Percentiles rank a stretch among this genome's conserved stretches.
phyloP scores from a whole-genome alignment of 2,888 invertebrate genomes.

The Luperina nickerlii region DNA sequence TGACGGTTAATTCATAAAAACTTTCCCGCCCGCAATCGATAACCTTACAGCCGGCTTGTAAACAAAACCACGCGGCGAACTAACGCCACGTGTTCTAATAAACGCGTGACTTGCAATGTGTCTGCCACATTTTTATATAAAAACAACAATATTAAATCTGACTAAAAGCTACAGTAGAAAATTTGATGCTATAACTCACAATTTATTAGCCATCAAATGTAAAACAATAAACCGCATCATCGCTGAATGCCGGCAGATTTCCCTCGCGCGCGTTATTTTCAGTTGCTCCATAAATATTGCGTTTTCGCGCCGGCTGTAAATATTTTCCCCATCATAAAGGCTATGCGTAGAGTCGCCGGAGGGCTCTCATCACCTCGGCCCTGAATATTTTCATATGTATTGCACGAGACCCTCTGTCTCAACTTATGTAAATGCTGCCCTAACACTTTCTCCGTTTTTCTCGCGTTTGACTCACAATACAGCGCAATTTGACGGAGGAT shows the following conservation, averaged over 20 bases:
- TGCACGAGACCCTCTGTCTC: conserved; percentile 87
- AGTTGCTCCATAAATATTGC: conserved; percentile 84
- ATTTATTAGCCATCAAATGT: conserved; percentile 76
- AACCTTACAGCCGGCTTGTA: conserved; percentile 82
- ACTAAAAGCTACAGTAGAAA: conserved; percentile 45
- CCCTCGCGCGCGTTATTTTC: conserved; percentile 77
- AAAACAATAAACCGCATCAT: conserved; percentile 82
- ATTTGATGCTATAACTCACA: conserved; percentile 72
- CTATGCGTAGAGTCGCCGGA: conserved; percentile 84
- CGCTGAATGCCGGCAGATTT: conserved; percentile 67
- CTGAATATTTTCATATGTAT: conserved; percentile 88
- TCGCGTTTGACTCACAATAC: conserved; percentile 88
- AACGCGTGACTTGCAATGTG: conserved; percentile 17
- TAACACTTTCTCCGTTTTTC: conserved; percentile 89
- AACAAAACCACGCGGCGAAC: conserved; percentile 77
- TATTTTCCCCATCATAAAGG: conserved; percentile 87
- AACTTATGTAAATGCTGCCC: conserved; percentile 89
- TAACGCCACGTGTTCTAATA: conserved; percentile 33
- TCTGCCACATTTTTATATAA: conserved; percentile 29
- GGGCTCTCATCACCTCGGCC: conserved; percentile 88
- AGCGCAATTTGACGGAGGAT: conserved; percentile 87
- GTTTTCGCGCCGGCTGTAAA: conserved; percentile 85
- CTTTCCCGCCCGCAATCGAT: conserved; percentile 89
- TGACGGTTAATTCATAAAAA: conserved; percentile 91
- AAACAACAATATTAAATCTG: conserved; percentile 31